These are phyloP conservation scores for Colletes collaris DNA, from an alignment of 2,888 invertebrate genomes.

Conservation along the genomic window DNA sequence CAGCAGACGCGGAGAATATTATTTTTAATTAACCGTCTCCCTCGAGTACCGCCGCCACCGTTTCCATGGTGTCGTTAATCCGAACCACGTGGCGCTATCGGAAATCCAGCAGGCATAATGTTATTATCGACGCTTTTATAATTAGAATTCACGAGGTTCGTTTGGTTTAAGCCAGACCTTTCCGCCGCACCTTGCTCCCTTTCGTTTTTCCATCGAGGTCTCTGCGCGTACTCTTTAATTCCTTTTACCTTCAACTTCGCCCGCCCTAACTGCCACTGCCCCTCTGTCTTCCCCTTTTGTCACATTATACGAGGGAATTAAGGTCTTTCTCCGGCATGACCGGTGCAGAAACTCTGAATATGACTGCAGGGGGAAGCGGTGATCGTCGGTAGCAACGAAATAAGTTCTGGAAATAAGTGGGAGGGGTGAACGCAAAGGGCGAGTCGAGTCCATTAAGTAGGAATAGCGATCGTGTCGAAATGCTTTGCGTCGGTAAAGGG, in stretches of 20 bases:
- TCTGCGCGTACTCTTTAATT: constrained; percentile 42
- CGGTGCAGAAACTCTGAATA: background rate
- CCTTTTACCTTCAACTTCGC: constrained; percentile 26
- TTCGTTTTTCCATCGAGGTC: background rate
- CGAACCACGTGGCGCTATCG: constrained; percentile 27
- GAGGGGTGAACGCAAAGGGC: background rate
- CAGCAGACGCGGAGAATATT: constrained; percentile 40
- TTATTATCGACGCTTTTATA: constrained; percentile 64
- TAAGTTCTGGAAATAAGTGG: background rate
- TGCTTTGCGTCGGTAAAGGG: too few species aligned
- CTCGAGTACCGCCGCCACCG: constrained; percentile 7
- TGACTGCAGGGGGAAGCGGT: constrained; percentile 23
- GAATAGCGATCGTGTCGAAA: too few species aligned
- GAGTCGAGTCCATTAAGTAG: background rate
- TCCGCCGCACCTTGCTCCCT: background rate
- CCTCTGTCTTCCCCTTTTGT: background rate
- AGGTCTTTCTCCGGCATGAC: background rate
- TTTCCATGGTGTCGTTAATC: constrained; percentile 34
- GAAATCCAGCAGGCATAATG: constrained; percentile 51
- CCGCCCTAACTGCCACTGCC: background rate
- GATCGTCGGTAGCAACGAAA: constrained; percentile 10
- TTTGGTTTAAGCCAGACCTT: constrained; percentile 18
- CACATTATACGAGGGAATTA: constrained; percentile 34
- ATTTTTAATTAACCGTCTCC: constrained; percentile 64
- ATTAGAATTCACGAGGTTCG: constrained; percentile 51